A percentile compares a stretch with the other conserved stretches of the same genome.
These are phyloP conservation scores for Sciurus vulgaris DNA, from an alignment of 2,797 vertebrate genomes.

Conservation along the genomic window DNA sequence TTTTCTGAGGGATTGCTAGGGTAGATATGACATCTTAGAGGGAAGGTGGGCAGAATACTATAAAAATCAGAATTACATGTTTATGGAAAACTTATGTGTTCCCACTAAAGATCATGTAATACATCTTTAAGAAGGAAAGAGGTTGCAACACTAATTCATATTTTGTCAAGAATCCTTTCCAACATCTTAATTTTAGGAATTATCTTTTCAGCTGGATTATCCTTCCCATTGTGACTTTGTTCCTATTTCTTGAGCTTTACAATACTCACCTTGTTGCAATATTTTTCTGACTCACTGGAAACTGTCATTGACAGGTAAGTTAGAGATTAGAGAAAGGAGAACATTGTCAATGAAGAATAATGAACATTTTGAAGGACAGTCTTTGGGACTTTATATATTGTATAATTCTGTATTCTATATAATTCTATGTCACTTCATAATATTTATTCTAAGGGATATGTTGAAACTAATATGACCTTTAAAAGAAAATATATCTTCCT, in stretches of 20 bases:
- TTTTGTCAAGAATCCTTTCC: constrained; percentile 56
- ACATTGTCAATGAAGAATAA: not conserved
- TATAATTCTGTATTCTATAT: not conserved
- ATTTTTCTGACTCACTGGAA: not conserved
- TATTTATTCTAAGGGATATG: constrained; percentile 35
- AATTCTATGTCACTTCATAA: constrained; percentile 35
- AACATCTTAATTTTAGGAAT: not conserved
- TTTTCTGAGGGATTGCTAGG: not conserved
- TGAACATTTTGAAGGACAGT: not conserved
- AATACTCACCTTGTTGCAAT: not conserved
- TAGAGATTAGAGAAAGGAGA: not conserved
- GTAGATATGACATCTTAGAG: not conserved
- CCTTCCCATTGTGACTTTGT: not conserved
- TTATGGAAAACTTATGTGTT: not conserved
- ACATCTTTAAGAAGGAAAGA: constrained; percentile 15
- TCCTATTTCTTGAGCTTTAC: not conserved
- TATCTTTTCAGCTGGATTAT: not conserved
- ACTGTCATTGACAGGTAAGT: not conserved
- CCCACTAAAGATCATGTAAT: not conserved
- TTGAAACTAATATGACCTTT: not conserved
- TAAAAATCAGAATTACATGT: constrained; percentile 36
- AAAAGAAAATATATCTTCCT: constrained; percentile 3
- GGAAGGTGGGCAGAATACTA: not conserved
- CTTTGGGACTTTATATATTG: not conserved
- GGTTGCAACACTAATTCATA: not conserved